Conservation (phyloP, 2,797 vertebrate species). For the Dryobates pubescens region DNA sequence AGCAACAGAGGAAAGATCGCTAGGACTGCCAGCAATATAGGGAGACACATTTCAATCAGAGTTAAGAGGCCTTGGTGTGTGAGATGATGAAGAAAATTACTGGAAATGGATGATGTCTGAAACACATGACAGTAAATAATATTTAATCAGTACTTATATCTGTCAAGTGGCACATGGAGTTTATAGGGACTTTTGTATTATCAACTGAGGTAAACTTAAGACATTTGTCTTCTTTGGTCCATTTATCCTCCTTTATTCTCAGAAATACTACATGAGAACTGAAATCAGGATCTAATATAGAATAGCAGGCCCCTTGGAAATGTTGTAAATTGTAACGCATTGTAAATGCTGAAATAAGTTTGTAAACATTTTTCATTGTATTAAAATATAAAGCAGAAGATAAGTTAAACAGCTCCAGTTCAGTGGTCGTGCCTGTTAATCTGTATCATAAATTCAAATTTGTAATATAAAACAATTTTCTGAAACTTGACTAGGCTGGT, state of each 20-base stretch:
- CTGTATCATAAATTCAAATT: not conserved
- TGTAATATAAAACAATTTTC: not conserved
- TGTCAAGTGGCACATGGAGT: not conserved
- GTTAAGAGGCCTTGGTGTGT: not conserved
- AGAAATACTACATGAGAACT: not conserved
- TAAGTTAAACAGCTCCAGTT: not conserved
- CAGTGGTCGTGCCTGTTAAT: not conserved
- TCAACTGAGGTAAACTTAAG: not conserved
- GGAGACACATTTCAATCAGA: not conserved
- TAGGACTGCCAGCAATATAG: not conserved
- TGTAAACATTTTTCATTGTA: not conserved
- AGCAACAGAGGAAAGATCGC: not conserved
- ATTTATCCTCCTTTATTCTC: not conserved
- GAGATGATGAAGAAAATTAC: not conserved
- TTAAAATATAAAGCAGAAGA: not conserved
- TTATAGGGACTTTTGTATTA: not conserved
- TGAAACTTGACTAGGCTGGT: not conserved
- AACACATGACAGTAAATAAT: not conserved
- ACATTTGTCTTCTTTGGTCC: not conserved
- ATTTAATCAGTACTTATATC: not conserved
- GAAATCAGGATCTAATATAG: not conserved
- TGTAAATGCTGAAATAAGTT: not conserved
- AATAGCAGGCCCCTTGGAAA: not conserved
- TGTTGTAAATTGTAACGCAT: not conserved
- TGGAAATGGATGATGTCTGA: not conserved